A percentile compares a stretch with the other conserved stretches of the same genome.
Conservation (phyloP, 2,113 vertebrate species). For the Pygoscelis antarcticus region DNA sequence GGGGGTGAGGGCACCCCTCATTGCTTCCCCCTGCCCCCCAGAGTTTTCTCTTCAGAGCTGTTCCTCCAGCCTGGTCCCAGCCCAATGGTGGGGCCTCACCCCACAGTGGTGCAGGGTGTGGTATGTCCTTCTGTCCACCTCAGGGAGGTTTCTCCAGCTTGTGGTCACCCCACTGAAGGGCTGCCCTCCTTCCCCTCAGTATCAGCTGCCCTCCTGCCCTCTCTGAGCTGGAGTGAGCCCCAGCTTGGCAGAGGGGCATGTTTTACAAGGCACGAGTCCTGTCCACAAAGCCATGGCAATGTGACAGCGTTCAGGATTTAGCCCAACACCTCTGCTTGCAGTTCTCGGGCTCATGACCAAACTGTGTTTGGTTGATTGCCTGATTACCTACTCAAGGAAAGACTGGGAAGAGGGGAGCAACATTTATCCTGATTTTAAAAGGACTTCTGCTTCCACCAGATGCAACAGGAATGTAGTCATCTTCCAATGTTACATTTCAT, state of each 20-base stretch:
- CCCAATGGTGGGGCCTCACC: fast-evolving
- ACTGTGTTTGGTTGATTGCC: background rate
- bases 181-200: fast-evolving
- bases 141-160: background rate
- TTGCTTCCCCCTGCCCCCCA: fast-evolving
- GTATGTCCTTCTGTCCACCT: background rate
- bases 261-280: background rate
- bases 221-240: background rate
- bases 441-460: background rate
- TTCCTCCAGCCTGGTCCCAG: background rate
- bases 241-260: fast-evolving
- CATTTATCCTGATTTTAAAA: background rate
- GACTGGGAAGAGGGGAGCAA: background rate
- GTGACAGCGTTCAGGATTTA: background rate
- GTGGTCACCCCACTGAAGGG: fast-evolving
- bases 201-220: background rate
- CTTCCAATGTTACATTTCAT: background rate
- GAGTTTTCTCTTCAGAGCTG: background rate
- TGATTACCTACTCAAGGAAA: background rate
- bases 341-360: background rate
- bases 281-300: background rate
- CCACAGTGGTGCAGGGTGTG: background rate
- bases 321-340: background rate
- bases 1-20: fast-evolving
- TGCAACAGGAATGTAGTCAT: background rate